Evolutionary conservation across 2,113 vertebrate species (phyloP), one percentile per base, ranked within the genome.

Genomic region (Ailurus styani): DNA sequence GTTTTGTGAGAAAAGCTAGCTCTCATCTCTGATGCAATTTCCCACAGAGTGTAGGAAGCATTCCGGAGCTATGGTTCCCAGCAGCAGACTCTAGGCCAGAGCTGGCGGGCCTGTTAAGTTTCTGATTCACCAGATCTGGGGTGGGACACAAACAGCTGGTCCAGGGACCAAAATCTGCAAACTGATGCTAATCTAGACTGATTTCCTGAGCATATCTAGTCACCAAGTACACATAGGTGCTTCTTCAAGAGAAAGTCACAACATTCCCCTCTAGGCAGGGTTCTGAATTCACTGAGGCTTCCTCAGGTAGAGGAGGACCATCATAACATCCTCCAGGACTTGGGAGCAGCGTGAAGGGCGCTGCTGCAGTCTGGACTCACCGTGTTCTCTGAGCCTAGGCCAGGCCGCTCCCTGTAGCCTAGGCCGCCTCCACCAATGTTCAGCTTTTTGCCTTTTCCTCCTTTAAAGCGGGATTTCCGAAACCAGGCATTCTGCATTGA

Each of bases 401-500:
- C 99, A 0, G 99, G 99, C 75, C 99, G 99, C 79, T 99, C 99
- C 55, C 99, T 99, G 93, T 99, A 99, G 2, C 99, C 99, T 45
- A 99, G 98, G 89, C 99, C 99, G 3, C 99, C 99, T 62, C 99
- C 99, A 57, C 99, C 99, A 70, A 99, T 99, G 72, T 99, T 99
- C 93, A 99, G 97, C 98, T 99, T 99, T 98, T 99, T 99, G 95
- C 99, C 99, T 98, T 99, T 99, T 11, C 99, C 99, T 90, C 99
- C 99, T 98, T 99, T 99, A 97, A 99, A 99, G 55, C 99, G 99
- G 3, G 99, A 99, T 97, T 99, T 99, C 91, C 99, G 99, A 98
- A 99, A 99, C 99, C 99, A 99, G 0, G 99, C 99, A 98, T 99
- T 99, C 99, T 99, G 96, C 40, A 83, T 10, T 37, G 52, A 95